A percentile compares a stretch with the other conserved stretches of the same genome.
phyloP scores from a whole-genome alignment of 2,888 invertebrate species.

The Melinaea menophilus region DNA sequence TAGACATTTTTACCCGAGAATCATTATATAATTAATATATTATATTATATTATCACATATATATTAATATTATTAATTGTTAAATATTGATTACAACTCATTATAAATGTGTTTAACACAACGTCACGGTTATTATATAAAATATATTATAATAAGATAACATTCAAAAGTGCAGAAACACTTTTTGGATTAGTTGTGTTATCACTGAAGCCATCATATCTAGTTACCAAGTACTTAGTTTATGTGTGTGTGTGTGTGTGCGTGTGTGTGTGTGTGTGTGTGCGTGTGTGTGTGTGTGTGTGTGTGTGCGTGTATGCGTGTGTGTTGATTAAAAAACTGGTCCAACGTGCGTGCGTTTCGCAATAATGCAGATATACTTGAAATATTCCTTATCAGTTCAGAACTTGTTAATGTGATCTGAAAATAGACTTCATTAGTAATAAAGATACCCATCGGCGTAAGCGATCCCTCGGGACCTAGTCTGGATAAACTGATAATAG shows the following conservation, averaged over 20 bases:
- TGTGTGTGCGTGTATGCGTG: background rate
- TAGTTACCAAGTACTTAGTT: background rate
- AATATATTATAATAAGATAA: too few species aligned
- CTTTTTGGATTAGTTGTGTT: too few species aligned
- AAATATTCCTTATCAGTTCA: conserved; percentile 25
- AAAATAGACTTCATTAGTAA: conserved; percentile 55
- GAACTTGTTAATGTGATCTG: conserved; percentile 42
- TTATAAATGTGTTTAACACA: too few species aligned
- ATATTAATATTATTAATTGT: too few species aligned
- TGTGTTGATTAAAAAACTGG: conserved; percentile 13
- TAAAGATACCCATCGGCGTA: conserved; percentile 38
- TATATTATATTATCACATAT: too few species aligned
- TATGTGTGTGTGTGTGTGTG: too few species aligned
- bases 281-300: background rate
- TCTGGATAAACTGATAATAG: conserved; percentile 27
- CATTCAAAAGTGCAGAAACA: too few species aligned
- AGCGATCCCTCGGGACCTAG: conserved; percentile 30
- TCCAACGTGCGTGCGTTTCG: conserved; percentile 14
- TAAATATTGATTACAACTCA: too few species aligned
- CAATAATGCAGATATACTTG: conserved; percentile 16
- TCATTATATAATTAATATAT: too few species aligned
- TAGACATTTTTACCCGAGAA: too few species aligned
- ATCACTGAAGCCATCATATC: too few species aligned
- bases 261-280: background rate
- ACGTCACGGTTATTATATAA: too few species aligned